Base-by-base conservation (phyloP, 2,113 vertebrate genomes). In the Xenopus borealis region DNA sequence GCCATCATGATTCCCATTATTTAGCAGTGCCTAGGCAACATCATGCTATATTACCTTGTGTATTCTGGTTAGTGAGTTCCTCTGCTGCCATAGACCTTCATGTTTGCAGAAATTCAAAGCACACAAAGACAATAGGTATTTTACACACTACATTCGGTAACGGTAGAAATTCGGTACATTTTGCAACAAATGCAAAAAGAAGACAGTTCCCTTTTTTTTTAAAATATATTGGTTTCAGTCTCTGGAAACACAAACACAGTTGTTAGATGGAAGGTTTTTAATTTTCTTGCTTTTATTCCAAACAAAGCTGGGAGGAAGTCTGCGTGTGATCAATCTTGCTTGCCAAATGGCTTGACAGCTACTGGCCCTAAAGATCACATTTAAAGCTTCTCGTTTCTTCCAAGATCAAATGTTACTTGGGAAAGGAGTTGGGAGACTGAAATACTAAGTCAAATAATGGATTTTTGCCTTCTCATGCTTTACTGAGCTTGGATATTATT, bases 281-380 rank as follows among this genome's bases (percentile, higher is more conserved):
- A 91, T 94, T 96, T 98, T 98, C 93, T 95, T 95, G 94, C 95
- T 92, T 94, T 88, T 94, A 93, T 94, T 97, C 94, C 93, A 97
- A 97, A 99, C 97, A 99, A 99, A 97, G 96, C 95, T 91, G 92
- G 87, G 88, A 89, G 91, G 91, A 92, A 95, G 91, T 88, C 93
- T 94, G 93, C 70, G 89, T 80, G 89, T 81, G 93, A 98, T 99
- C 96, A 97, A 98, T 99, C 97, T 99, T 96, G 89, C 90, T 93
- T 89, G 90, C 94, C 94, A 93, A 95, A 95, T 93, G 95, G 91
- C 93, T 94, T 98, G 97, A 98, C 97, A 99, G 96, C 95, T 95
- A 93, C 89, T 93, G 94, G 95, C 95, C 94, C 94, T 92, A 93
- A 91, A 94, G 95, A 98, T 95, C 94, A 95, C 96, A 94, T 95